Conservation (phyloP, 53 echinoderm and acorn worm species). For the Luidia sarsii region DNA sequence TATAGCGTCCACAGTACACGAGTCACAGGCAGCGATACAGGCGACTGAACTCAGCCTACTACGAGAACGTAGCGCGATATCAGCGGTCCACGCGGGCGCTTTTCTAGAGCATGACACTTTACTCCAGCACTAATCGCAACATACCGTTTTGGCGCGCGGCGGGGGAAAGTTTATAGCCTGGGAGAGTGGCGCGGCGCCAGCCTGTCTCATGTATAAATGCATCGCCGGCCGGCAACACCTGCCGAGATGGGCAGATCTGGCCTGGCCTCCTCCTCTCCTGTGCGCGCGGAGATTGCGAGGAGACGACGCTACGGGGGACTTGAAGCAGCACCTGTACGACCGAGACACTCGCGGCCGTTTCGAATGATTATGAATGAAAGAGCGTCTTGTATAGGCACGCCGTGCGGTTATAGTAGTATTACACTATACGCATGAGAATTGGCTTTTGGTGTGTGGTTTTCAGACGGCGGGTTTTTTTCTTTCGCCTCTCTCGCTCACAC, state of each 20-base stretch:
- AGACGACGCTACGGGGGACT: slow-evolving; percentile 8
- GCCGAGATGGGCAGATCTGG: slow-evolving; percentile 33
- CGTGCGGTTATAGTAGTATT: background rate
- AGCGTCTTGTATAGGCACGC: slow-evolving; percentile 39
- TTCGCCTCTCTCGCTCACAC: no score
- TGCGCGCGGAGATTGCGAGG: slow-evolving; percentile 25
- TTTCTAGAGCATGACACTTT: slow-evolving; percentile 55
- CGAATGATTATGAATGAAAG: slow-evolving; percentile 30
- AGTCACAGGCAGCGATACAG: background rate
- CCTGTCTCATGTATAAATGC: slow-evolving; percentile 55
- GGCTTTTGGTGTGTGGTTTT: background rate
- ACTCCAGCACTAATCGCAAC: slow-evolving; percentile 20
- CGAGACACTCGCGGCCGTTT: slow-evolving; percentile 6
- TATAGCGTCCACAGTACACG: slow-evolving; percentile 9
- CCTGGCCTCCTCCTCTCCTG: background rate
- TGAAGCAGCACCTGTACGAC: slow-evolving; percentile 42
- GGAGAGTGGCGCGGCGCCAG: slow-evolving; percentile 51
- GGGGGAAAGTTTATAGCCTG: slow-evolving; percentile 41
- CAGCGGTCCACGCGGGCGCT: slow-evolving; percentile 9
- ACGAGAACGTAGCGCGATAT: slow-evolving; percentile 29
- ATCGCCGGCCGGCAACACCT: slow-evolving; percentile 27
- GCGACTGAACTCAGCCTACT: background rate
- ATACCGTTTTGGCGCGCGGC: background rate
- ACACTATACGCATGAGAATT: background rate
- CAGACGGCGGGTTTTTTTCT: no score